Conservation (phyloP, 2,113 vertebrate genomes). For the Alethe diademata region DNA sequence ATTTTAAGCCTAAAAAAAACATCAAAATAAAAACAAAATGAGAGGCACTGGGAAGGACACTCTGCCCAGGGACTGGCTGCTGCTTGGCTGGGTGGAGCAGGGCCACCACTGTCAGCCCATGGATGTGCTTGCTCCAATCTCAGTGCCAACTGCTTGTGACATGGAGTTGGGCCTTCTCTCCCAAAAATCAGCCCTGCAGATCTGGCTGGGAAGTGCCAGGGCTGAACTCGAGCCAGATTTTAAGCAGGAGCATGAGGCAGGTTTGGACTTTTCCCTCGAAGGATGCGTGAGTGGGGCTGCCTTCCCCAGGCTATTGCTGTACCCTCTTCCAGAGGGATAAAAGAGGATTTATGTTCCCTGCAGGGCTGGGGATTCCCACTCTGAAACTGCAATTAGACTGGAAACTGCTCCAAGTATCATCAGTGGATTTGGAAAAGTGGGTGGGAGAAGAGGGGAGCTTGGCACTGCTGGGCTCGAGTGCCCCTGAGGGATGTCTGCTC, state of each 20-base stretch:
- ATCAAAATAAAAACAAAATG: not conserved
- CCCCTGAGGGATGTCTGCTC: not conserved
- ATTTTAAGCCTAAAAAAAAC: not conserved
- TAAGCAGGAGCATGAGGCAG: accelerated
- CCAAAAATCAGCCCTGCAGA: not conserved
- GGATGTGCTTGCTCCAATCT: accelerated
- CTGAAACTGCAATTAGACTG: not conserved
- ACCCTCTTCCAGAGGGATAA: not conserved
- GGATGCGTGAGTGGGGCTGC: accelerated
- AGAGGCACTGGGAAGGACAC: not conserved
- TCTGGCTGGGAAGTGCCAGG: not conserved
- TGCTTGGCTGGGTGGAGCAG: not conserved
- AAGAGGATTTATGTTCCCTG: not conserved
- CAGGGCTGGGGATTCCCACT: not conserved
- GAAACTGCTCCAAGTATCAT: not conserved
- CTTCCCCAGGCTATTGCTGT: not conserved
- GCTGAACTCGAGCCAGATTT: not conserved
- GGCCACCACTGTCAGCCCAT: not conserved
- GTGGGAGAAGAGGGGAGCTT: not conserved
- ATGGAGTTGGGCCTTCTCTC: not conserved
- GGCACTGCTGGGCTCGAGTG: accelerated
- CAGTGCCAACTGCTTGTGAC: not conserved
- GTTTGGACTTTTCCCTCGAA: not conserved
- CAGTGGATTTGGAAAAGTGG: accelerated
- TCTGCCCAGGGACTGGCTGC: accelerated